Evolutionary conservation across 92 coral and sea anemone species (phyloP).

Genomic region (Bergia puertoricense): DNA sequence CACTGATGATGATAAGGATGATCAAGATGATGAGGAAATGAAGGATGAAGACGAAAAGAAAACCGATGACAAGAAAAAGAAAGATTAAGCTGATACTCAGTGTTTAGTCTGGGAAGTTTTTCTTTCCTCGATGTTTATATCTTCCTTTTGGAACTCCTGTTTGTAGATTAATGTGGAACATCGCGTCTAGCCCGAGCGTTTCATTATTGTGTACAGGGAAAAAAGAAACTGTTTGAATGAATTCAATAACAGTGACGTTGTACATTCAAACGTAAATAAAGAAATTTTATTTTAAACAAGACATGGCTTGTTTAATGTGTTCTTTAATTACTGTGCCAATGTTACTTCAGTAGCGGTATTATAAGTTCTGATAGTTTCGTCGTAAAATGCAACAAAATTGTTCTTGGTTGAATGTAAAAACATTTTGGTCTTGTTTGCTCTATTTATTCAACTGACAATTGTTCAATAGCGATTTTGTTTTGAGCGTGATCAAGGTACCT

Average conservation of each 20-base stretch:
- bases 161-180: slow-evolving; percentile 22
- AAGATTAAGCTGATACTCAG: slow-evolving; percentile 36
- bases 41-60: slow-evolving; percentile 55
- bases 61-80: slow-evolving; percentile 49
- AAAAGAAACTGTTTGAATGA: slow-evolving; percentile 30
- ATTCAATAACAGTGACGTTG: slow-evolving; percentile 6
- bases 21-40: slow-evolving; percentile 53
- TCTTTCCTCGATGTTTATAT: slow-evolving; percentile 21
- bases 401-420: neutral
- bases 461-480: no score
- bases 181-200: neutral
- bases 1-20: slow-evolving; percentile 54
- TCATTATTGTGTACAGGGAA: slow-evolving; percentile 22
- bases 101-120: slow-evolving; percentile 25
- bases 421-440: neutral
- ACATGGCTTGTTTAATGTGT: slow-evolving; percentile 1
- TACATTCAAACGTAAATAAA: slow-evolving; percentile 38
- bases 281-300: slow-evolving; percentile 25
- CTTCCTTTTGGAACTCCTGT: slow-evolving; percentile 43
- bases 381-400: neutral
- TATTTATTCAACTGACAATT: no score
- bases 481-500: no score
- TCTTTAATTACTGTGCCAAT: neutral
- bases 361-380: neutral
- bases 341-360: neutral